These are phyloP conservation scores for Pelodytes ibericus DNA, from an alignment of 2,797 vertebrate genomes.

Conservation along the genomic window DNA sequence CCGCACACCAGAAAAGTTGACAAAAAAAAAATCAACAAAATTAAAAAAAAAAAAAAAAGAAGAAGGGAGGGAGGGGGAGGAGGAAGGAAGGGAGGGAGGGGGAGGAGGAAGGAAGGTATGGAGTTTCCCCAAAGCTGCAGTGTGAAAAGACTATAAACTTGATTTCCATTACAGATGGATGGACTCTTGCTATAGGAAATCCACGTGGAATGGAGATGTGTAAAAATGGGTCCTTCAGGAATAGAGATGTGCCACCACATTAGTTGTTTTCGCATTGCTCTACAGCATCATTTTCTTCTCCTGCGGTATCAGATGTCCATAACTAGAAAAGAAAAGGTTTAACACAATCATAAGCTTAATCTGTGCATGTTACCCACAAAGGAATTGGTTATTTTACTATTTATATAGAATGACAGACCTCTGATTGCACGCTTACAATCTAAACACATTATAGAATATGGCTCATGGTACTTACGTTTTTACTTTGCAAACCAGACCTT, in stretches of 20 bases:
- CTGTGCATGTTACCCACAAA: no score
- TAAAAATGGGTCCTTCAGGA: constrained; percentile 86
- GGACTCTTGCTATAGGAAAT: constrained; percentile 86
- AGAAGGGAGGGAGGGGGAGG: no score
- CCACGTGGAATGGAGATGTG: constrained; percentile 91
- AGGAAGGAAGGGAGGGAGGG: no score
- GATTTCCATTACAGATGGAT: constrained; percentile 80
- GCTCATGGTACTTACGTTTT: no score
- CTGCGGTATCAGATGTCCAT: constrained; percentile 92
- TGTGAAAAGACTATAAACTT: constrained; percentile 84
- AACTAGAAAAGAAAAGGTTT: constrained; percentile 75
- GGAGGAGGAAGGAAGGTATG: constrained; percentile 72
- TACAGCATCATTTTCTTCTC: constrained; percentile 86
- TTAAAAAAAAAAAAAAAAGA: constrained; percentile 77
- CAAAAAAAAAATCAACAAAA: constrained; percentile 67
- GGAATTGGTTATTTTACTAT: no score
- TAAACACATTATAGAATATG: no score
- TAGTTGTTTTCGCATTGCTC: constrained; percentile 88
- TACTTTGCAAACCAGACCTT: no score
- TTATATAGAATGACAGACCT: no score
- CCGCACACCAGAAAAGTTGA: constrained; percentile 89
- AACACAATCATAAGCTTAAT: no score
- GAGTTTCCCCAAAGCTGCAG: constrained; percentile 86
- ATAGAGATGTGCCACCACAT: constrained; percentile 66
- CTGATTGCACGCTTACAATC: no score